A percentile compares a stretch with the other conserved stretches of the same genome.
Evolutionary conservation across 2,888 invertebrate species (phyloP).

Genomic region (Stenolophus ochropezus): DNA sequence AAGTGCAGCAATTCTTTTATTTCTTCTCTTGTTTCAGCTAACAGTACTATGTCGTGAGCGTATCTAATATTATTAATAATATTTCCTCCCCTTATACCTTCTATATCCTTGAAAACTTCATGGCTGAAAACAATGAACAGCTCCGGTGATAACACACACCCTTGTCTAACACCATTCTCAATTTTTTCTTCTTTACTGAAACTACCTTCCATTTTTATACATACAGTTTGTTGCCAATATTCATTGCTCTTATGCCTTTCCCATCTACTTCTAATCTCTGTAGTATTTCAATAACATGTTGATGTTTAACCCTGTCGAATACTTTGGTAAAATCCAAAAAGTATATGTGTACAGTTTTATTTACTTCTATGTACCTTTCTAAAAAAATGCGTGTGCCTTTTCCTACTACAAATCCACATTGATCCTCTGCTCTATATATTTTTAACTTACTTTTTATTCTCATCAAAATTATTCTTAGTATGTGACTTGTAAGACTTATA

Average conservation of each 20-base stretch:
- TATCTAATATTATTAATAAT: conserved; percentile 57
- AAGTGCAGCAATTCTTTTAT: conserved; percentile 25
- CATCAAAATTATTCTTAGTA: too few species aligned
- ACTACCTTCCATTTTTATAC: neutral
- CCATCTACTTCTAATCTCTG: neutral
- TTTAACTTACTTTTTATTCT: too few species aligned
- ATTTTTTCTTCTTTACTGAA: conserved; percentile 1
- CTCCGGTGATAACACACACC: conserved; percentile 47
- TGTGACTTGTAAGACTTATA: too few species aligned
- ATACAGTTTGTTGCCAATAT: neutral
- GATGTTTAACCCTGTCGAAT: neutral
- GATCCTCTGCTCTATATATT: too few species aligned
- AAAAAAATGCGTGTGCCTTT: neutral
- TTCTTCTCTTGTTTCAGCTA: conserved; percentile 28
- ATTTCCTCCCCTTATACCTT: conserved; percentile 17
- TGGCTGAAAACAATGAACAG: conserved; percentile 49
- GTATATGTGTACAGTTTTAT: neutral
- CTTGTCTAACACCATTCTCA: conserved; percentile 45
- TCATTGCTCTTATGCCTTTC: neutral
- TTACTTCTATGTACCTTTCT: neutral
- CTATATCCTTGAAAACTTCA: conserved; percentile 48
- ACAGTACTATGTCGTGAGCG: conserved; percentile 51
- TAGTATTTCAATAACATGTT: neutral
- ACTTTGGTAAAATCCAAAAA: neutral
- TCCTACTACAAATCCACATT: too few species aligned